Evolutionary conservation across 2,888 invertebrate genomes (phyloP).

Genomic region (Macrophya alboannulata): DNA sequence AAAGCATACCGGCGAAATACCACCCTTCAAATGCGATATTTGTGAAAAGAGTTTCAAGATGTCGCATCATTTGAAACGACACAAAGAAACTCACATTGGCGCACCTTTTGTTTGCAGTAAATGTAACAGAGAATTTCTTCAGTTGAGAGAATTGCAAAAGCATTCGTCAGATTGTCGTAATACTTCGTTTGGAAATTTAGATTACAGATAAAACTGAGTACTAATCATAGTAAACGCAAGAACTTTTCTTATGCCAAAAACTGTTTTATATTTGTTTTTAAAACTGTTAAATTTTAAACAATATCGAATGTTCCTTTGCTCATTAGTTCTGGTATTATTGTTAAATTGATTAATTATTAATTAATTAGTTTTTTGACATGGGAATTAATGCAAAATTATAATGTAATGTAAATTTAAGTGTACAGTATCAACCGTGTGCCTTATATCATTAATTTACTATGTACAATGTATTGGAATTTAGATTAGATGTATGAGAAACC

Average conservation of each 20-base stretch:
- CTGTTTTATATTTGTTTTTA: background rate
- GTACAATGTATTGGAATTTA: background rate
- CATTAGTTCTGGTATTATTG: background rate
- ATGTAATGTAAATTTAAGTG: background rate
- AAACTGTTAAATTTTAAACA: background rate
- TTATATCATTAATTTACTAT: background rate
- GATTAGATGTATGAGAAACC: background rate
- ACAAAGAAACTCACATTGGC: constrained; percentile 9
- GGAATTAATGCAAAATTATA: background rate
- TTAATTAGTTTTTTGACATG: background rate
- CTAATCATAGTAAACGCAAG: background rate
- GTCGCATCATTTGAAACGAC: constrained; percentile 9
- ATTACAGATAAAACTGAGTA: background rate
- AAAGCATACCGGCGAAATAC: background rate
- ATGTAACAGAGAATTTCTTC: constrained; percentile 9
- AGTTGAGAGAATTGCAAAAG: constrained; percentile 26
- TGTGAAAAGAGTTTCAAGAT: background rate
- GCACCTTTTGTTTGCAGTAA: background rate
- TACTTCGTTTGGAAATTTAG: background rate
- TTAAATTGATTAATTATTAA: background rate
- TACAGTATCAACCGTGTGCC: background rate
- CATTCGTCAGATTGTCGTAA: background rate
- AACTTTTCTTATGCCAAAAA: background rate
- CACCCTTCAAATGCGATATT: background rate
- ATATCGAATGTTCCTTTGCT: background rate